A percentile compares a stretch with the other conserved stretches of the same genome.
These are phyloP conservation scores for Diplosoma virens DNA, from an alignment of 23 tunicate species.

Conservation along the genomic window DNA sequence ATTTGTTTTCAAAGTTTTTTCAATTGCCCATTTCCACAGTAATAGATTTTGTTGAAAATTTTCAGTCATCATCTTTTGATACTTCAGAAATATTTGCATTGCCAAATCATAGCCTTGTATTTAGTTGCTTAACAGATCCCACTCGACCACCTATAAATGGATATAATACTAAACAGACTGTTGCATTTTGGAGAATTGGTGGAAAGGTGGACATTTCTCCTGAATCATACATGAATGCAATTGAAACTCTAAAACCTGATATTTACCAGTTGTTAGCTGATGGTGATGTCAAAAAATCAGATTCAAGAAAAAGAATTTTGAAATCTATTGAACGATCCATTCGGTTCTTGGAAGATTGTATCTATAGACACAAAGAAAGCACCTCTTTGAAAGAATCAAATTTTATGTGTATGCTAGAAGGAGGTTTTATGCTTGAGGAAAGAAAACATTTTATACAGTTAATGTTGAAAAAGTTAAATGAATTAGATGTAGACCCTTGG, in stretches of 20 bases:
- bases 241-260: constrained; percentile 58
- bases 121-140: constrained; percentile 39
- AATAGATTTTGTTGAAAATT: constrained; percentile 25
- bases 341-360: constrained; percentile 53
- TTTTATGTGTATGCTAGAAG: constrained; percentile 47
- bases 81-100: constrained; percentile 46
- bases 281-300: constrained; percentile 40
- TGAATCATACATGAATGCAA: constrained; percentile 39
- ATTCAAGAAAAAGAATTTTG: constrained; percentile 50
- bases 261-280: constrained; percentile 63
- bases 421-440: constrained; percentile 40
- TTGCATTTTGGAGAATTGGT: constrained; percentile 74
- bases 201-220: constrained; percentile 54
- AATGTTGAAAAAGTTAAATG: constrained; percentile 3
- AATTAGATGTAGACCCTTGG: constrained; percentile 15
- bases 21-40: constrained; percentile 49
- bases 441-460: constrained; percentile 16
- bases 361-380: constrained; percentile 19
- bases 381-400: background rate
- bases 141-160: constrained; percentile 1
- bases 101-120: constrained; percentile 5
- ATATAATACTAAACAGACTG: constrained; percentile 58
- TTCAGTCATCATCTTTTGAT: constrained; percentile 26
- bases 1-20: constrained; percentile 26
- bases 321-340: constrained; percentile 65